Evolutionary conservation across 2,797 vertebrate genomes (phyloP).

Genomic region (Aplochiton taeniatus): DNA sequence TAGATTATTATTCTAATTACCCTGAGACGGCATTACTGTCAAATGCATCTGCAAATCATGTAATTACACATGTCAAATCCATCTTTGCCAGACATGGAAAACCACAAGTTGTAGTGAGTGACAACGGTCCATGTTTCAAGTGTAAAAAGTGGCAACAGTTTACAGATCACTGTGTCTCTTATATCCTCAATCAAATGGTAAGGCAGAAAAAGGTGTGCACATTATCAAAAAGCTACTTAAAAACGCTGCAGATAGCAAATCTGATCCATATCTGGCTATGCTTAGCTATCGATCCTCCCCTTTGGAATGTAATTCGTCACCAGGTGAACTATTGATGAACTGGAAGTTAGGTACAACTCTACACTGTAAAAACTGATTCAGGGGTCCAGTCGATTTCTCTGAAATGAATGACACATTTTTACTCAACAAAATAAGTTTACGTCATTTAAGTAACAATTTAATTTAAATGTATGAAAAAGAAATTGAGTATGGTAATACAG

Average conservation of each 20-base stretch:
- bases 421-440: too few relatives aligned
- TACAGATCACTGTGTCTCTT: conserved; percentile 30
- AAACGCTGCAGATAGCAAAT: conserved; percentile 33
- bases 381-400: too few relatives aligned
- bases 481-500: too few relatives aligned
- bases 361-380: too few relatives aligned
- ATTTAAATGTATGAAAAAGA: too few relatives aligned
- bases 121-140: conserved; percentile 44
- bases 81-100: conserved; percentile 41
- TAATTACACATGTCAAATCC: conserved; percentile 23
- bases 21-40: not conserved
- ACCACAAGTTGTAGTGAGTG: conserved; percentile 23
- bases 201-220: conserved; percentile 40
- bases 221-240: conserved; percentile 37
- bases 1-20: conserved; percentile 14
- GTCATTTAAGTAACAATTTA: too few relatives aligned
- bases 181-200: conserved; percentile 37
- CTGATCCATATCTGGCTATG: conserved; percentile 30
- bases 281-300: conserved; percentile 32
- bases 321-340: conserved; percentile 23
- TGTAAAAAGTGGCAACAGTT: conserved; percentile 39
- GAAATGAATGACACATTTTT: too few relatives aligned
- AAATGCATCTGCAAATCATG: not conserved
- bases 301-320: conserved; percentile 25
- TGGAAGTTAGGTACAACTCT: too few relatives aligned